Percentiles rank a stretch among this genome's conserved stretches.
phyloP scores from a whole-genome alignment of 2,888 invertebrate genomes.

The Scaptomyza reducta region DNA sequence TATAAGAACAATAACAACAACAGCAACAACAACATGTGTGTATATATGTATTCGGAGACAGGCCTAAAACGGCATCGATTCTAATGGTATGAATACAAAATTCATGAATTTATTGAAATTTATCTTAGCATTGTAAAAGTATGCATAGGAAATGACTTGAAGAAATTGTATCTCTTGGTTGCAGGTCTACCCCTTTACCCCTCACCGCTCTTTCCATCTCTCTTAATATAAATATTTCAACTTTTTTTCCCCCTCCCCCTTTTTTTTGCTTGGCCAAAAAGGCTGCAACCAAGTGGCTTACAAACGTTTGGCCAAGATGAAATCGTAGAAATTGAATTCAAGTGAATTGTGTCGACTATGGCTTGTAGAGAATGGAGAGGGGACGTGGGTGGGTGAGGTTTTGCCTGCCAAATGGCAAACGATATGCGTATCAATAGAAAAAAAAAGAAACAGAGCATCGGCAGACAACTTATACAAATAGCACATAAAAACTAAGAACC shows the following conservation, averaged over 20 bases:
- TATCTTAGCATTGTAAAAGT: constrained; percentile 42
- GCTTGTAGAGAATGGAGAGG: background rate
- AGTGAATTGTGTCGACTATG: constrained; percentile 61
- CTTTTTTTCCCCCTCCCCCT: constrained; percentile 10
- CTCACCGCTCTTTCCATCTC: background rate
- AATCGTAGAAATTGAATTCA: constrained; percentile 77
- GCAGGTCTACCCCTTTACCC: constrained; percentile 9
- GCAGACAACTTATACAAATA: constrained; percentile 74
- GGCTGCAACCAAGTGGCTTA: constrained; percentile 55
- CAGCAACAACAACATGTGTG: background rate
- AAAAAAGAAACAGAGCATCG: constrained; percentile 47
- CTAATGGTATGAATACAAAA: constrained; percentile 66
- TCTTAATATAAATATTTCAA: background rate
- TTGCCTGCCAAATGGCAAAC: constrained; percentile 64
- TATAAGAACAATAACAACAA: constrained; percentile 39
- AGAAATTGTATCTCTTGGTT: constrained; percentile 1
- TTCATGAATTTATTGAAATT: constrained; percentile 79
- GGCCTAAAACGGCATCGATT: constrained; percentile 23
- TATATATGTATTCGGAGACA: constrained; percentile 1
- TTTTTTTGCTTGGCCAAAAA: constrained; percentile 29
- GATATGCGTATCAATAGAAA: constrained; percentile 76
- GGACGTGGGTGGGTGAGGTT: background rate
- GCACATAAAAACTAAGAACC: constrained; percentile 58
- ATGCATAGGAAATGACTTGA: background rate
- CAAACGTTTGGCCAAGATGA: constrained; percentile 69